These are phyloP conservation scores for Vesta saturnalis DNA, from an alignment of 2,888 invertebrate species.

Conservation along the genomic window DNA sequence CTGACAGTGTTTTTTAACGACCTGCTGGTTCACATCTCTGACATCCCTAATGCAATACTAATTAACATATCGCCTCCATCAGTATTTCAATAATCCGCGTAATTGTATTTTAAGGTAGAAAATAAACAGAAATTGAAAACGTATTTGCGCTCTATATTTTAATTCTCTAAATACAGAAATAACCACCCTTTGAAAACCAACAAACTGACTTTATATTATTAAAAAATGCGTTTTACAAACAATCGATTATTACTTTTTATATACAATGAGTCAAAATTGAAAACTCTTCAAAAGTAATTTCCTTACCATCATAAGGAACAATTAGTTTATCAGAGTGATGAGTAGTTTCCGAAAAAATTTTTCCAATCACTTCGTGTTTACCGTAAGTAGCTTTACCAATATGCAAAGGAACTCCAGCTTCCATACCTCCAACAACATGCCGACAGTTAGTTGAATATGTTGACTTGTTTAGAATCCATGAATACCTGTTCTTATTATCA, in stretches of 20 bases:
- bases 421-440: neutral
- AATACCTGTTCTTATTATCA: neutral
- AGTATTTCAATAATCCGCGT: constrained; percentile 23
- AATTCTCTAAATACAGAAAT: too few relatives aligned
- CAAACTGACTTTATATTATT: too few relatives aligned
- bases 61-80: constrained; percentile 28
- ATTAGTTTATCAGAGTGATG: neutral
- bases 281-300: neutral
- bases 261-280: neutral
- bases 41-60: too few relatives aligned
- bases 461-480: neutral
- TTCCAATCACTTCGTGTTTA: neutral
- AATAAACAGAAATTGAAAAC: neutral
- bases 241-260: too few relatives aligned
- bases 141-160: too few relatives aligned
- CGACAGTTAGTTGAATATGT: neutral
- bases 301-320: neutral
- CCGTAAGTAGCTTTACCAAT: neutral
- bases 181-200: too few relatives aligned
- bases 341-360: neutral
- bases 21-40: too few relatives aligned
- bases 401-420: neutral
- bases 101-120: constrained; percentile 9
- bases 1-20: too few relatives aligned
- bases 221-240: too few relatives aligned